Evolutionary conservation across 2,888 invertebrate genomes (phyloP), one percentile per base, ranked within the genome.

Genomic region (Synergus itoensis): DNA sequence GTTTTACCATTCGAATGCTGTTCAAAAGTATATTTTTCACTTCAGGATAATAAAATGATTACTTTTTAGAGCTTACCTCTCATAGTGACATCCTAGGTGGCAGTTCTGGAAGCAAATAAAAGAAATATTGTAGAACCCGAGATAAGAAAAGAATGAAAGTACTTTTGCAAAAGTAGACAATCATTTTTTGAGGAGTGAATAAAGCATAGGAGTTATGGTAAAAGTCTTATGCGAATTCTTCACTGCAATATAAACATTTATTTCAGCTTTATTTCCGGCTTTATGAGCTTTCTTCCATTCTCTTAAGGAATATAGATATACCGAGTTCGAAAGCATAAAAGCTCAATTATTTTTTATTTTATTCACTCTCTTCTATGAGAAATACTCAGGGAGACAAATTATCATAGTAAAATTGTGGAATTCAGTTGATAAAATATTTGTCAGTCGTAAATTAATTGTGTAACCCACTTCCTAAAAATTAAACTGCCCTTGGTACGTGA

Each of bases 11-110:
- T 7, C 36, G 36, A 36, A 36, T 36, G 36, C 7, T 45, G 4
- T 48, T 48, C n/a, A 53, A 53, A 53, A 53, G n/a, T 53, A 53
- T 5, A 53, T n/a, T 8, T 53, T n/a, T 8, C 16, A n/a, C 8
- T 48, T 16, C 16, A 48, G 5, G n/a, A n/a, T n/a, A 53, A 8
- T n/a, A n/a, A n/a, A 53, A n/a, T 53, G 5, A n/a, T 53, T 43
- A 43, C 5, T 53, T 8, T 53, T 9, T 21, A 60, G 7, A 82
- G 83, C 89, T 91, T 86, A 90, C 91, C 90, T 90, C 91, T 91
- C 91, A 91, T 91, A 84, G 87, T 91, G 90, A 57, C 79, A 77
- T 79, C 81, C 87, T 89, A 89, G 84, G 86, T 86, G 87, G 86
- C 85, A 86, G 84, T 87, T 87, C 90, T 90, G 89, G 60, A 89